These are phyloP conservation scores for Ectropis crepuscularia DNA, from an alignment of 2,888 invertebrate genomes.

Conservation along the genomic window DNA sequence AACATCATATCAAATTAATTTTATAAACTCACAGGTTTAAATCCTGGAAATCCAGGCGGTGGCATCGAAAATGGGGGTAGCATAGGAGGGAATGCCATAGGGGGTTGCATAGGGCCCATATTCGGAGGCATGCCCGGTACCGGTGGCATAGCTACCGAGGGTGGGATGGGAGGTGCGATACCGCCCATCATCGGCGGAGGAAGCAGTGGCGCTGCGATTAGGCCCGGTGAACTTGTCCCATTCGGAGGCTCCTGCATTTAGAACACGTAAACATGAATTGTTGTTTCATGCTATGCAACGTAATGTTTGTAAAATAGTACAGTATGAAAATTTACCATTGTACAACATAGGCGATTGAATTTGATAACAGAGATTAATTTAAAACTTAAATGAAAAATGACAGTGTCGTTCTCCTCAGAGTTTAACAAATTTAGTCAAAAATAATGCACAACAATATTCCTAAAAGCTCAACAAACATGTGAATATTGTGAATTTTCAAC, in stretches of 20 bases:
- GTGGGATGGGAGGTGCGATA: constrained; percentile 80
- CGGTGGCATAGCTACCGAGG: constrained; percentile 81
- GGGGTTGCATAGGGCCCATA: constrained; percentile 74
- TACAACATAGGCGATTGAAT: too few species aligned
- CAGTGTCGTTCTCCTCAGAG: too few species aligned
- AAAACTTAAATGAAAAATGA: too few species aligned
- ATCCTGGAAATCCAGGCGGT: constrained; percentile 89
- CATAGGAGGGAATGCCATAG: constrained; percentile 85
- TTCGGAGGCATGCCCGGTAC: constrained; percentile 76
- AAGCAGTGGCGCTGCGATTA: constrained; percentile 66
- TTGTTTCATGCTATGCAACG: background rate
- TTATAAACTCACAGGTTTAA: constrained; percentile 62
- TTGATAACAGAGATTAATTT: too few species aligned
- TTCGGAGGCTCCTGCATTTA: constrained; percentile 63
- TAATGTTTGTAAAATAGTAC: too few species aligned
- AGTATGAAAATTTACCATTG: too few species aligned
- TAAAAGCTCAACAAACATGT: too few species aligned
- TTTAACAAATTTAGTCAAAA: too few species aligned
- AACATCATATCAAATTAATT: too few species aligned
- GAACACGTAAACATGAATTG: background rate
- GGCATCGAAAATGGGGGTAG: constrained; percentile 91
- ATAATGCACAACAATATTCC: too few species aligned
- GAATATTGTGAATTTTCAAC: too few species aligned
- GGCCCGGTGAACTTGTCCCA: constrained; percentile 74
- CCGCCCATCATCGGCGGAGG: constrained; percentile 76